These are phyloP conservation scores for Dipodomys stephensi DNA, from an alignment of 2,113 vertebrate species.

Conservation along the genomic window DNA sequence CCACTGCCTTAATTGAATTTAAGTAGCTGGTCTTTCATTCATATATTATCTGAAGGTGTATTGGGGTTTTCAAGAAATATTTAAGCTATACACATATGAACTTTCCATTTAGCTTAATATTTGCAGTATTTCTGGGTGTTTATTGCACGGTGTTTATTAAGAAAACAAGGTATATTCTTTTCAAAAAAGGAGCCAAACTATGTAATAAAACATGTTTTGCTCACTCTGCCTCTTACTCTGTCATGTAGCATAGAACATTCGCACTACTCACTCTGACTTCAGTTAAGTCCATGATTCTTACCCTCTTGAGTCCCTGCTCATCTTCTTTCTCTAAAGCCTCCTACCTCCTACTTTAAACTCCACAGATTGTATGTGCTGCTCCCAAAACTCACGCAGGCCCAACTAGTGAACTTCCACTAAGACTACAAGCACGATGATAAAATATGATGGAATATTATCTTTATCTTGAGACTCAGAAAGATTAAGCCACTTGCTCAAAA, in stretches of 20 bases:
- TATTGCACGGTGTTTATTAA: too few relatives aligned
- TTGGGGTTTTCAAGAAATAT: background rate
- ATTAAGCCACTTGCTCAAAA: constrained; percentile 18
- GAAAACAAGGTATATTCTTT: background rate
- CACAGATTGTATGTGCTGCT: background rate
- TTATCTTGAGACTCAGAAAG: background rate
- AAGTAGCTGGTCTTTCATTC: background rate
- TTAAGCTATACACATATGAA: background rate
- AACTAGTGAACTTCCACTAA: background rate
- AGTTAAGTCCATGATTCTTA: background rate
- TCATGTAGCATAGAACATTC: background rate
- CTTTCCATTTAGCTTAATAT: background rate
- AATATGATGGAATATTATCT: background rate
- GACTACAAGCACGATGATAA: background rate
- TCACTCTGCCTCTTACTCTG: background rate
- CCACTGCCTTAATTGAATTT: background rate
- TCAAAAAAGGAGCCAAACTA: background rate
- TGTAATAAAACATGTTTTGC: background rate
- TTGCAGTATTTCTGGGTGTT: background rate
- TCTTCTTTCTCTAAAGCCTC: background rate
- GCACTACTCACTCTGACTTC: background rate
- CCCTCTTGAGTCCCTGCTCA: background rate
- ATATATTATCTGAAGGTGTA: background rate
- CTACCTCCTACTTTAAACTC: background rate
- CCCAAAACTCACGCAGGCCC: background rate